These are phyloP conservation scores for Prunella strophiata DNA, from an alignment of 2,797 vertebrate genomes.

Conservation along the genomic window DNA sequence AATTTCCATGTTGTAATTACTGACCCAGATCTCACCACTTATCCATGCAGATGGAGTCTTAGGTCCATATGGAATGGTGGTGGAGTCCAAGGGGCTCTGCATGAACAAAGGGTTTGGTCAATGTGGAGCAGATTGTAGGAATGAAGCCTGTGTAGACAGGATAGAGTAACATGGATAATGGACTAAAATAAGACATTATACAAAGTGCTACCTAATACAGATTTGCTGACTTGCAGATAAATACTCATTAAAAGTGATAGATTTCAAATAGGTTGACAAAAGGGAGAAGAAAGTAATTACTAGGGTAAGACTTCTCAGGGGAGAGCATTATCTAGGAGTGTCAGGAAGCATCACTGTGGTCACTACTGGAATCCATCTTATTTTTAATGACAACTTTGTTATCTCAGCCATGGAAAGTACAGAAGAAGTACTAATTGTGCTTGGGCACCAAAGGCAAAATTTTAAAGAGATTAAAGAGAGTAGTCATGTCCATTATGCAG, in stretches of 20 bases:
- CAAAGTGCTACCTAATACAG: not conserved
- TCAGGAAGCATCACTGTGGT: slow-evolving; percentile 36
- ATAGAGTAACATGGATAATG: not conserved
- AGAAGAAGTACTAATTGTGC: slow-evolving; percentile 8
- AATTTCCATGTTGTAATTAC: slow-evolving; percentile 18
- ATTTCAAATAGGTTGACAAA: slow-evolving; percentile 60
- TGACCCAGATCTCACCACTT: slow-evolving; percentile 16
- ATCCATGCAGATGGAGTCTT: not conserved
- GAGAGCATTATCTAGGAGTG: slow-evolving; percentile 30
- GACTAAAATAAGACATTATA: slow-evolving; percentile 31
- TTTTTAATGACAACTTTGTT: slow-evolving; percentile 49
- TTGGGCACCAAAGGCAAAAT: slow-evolving; percentile 3
- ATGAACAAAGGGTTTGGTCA: not conserved
- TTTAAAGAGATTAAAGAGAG: not conserved
- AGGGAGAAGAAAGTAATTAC: slow-evolving; percentile 54
- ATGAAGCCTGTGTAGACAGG: not conserved
- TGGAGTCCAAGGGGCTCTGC: not conserved
- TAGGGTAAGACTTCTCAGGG: slow-evolving; percentile 15
- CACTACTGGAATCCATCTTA: slow-evolving; percentile 45
- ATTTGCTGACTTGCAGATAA: slow-evolving; percentile 50
- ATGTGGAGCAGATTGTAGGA: not conserved
- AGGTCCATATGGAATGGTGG: not conserved
- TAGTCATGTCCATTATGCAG: not conserved
- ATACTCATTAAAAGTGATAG: slow-evolving; percentile 55
- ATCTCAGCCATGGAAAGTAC: not conserved